These are phyloP conservation scores for Orussus abietinus DNA, from an alignment of 1,140 invertebrate genomes.

Conservation along the genomic window DNA sequence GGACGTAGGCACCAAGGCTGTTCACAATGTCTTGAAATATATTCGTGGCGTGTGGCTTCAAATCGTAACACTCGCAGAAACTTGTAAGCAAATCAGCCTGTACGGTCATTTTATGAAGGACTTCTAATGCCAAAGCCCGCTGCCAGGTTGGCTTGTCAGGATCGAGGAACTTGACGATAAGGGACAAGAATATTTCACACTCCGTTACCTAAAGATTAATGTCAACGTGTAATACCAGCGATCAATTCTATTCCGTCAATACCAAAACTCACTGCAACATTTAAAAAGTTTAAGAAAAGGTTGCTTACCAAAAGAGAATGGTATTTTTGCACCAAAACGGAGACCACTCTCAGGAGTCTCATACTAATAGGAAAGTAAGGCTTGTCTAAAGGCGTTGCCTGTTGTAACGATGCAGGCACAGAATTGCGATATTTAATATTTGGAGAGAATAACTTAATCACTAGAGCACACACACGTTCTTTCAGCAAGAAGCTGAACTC, in stretches of 20 bases:
- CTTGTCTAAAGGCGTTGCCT: conserved; percentile 73
- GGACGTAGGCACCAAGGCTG: conserved; percentile 91
- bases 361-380: conserved; percentile 97
- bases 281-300: too few species aligned
- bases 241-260: too few species aligned
- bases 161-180: conserved; percentile 96
- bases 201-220: conserved; percentile 86
- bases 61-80: conserved; percentile 92
- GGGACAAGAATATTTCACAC: conserved; percentile 96
- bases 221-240: too few species aligned
- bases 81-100: conserved; percentile 84
- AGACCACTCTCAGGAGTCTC: conserved; percentile 87
- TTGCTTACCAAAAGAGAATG: conserved; percentile 82
- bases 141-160: conserved; percentile 96
- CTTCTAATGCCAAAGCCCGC: conserved; percentile 88
- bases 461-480: conserved; percentile 93
- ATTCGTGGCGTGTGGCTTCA: conserved; percentile 89
- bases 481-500: conserved; percentile 95
- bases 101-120: conserved; percentile 89
- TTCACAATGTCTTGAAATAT: conserved; percentile 95
- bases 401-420: conserved; percentile 50
- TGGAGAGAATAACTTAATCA: conserved; percentile 96
- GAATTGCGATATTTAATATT: conserved; percentile 85
- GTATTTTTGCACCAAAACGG: conserved; percentile 90
- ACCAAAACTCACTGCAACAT: too few species aligned